Percentiles rank a stretch among this genome's conserved stretches.
These are phyloP conservation scores for Tubiluchus corallicola DNA, from an alignment of 2,888 invertebrate genomes.

Conservation along the genomic window DNA sequence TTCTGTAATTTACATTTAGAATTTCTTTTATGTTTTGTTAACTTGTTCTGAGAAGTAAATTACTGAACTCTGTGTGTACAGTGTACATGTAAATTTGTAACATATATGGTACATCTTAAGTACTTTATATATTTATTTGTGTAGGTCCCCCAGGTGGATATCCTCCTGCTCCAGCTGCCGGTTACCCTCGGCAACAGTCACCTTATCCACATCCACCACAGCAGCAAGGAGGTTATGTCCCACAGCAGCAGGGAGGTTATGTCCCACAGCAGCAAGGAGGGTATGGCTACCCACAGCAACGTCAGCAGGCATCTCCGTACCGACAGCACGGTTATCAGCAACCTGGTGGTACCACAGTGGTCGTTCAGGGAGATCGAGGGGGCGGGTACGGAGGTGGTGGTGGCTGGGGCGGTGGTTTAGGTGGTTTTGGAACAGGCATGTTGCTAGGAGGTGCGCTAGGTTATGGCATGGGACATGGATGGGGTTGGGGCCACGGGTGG, in stretches of 20 bases:
- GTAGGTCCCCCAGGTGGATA: not conserved
- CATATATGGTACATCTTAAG: no score
- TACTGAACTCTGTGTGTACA: no score
- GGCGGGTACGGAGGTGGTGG: conserved; percentile 6
- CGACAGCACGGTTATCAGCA: conserved; percentile 1
- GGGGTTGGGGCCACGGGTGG: not conserved
- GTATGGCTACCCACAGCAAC: conserved; percentile 6
- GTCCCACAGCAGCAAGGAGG: not conserved
- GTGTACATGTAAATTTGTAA: no score
- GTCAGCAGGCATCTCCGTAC: not conserved
- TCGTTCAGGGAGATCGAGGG: conserved; percentile 8
- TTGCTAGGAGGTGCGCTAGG: not conserved
- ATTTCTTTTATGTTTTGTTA: no score
- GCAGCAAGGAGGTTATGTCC: no score
- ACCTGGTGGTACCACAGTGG: conserved; percentile 7
- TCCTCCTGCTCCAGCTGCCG: not conserved
- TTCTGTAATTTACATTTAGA: no score
- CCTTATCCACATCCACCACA: conserved; percentile 13
- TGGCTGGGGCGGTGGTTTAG: not conserved
- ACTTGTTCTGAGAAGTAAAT: no score
- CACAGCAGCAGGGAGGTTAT: not conserved
- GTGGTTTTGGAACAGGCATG: not conserved
- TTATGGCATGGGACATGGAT: not conserved
- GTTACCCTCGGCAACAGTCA: conserved; percentile 14
- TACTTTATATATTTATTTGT: no score